Evolutionary conservation across 2,888 invertebrate genomes (phyloP).

Genomic region (Microplitis deprimator): DNA sequence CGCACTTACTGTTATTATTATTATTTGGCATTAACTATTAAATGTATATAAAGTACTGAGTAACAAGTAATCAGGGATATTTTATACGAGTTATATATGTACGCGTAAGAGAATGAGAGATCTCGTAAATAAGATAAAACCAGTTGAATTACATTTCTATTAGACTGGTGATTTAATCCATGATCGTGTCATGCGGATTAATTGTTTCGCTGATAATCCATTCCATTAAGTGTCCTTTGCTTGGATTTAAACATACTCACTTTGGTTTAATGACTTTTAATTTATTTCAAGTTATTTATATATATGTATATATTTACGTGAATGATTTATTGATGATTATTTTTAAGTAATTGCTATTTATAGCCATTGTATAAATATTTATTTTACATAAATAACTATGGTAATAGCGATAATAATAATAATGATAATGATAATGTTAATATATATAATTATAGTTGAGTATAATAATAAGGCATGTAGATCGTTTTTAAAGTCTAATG

Average conservation of each 20-base stretch:
- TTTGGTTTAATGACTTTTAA: not conserved
- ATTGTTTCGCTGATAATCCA: constrained; percentile 35
- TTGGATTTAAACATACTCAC: not conserved
- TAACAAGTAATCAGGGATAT: not conserved
- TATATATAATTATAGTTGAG: not conserved
- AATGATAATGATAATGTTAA: not conserved
- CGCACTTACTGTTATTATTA: too few species aligned
- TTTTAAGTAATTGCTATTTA: not conserved
- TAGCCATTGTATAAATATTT: not conserved
- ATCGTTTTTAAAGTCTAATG: not conserved
- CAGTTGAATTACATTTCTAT: constrained; percentile 57
- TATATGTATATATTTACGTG: not conserved
- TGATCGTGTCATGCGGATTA: constrained; percentile 32
- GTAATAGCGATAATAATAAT: not conserved
- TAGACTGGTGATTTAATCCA: constrained; percentile 45
- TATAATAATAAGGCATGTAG: not conserved
- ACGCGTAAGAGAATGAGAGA: constrained; percentile 50
- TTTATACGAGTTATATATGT: not conserved
- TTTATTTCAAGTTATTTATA: constrained; percentile 7
- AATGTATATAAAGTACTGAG: not conserved
- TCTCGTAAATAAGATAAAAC: constrained; percentile 58
- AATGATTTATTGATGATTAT: not conserved
- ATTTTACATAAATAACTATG: not conserved
- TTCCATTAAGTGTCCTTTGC: constrained; percentile 13
- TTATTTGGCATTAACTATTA: too few species aligned